Conservation (phyloP, 2,797 vertebrate species). For the Galago senegalensis region DNA sequence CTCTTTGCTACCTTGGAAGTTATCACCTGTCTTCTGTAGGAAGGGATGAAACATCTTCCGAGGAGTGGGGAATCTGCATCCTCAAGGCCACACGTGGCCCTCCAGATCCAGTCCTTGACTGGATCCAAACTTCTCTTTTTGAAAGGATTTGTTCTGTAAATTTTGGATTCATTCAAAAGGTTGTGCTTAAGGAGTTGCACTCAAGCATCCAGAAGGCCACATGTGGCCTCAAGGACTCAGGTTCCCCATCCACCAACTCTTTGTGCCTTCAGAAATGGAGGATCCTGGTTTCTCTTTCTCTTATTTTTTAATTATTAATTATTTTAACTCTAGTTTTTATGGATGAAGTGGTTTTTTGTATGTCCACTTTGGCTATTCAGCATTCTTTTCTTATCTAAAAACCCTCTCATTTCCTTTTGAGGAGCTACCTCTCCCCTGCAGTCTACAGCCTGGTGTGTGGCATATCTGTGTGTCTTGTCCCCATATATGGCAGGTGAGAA, state of each 20-base stretch:
- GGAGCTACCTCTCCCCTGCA: not conserved
- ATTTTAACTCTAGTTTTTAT: not conserved
- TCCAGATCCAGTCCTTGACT: not conserved
- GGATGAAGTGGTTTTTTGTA: not conserved
- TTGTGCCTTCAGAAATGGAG: not conserved
- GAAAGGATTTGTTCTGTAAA: not conserved
- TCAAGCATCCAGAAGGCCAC: not conserved
- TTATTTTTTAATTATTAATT: not conserved
- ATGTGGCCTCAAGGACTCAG: not conserved
- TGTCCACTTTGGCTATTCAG: not conserved
- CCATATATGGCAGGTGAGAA: not conserved
- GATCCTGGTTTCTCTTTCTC: not conserved
- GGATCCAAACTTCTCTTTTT: not conserved
- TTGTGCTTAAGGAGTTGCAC: not conserved
- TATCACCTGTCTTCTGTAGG: not conserved
- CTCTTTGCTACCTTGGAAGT: not conserved
- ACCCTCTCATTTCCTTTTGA: not conserved
- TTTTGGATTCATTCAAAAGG: not conserved
- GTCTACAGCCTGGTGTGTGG: not conserved
- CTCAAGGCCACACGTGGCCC: not conserved
- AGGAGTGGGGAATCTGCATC: not conserved
- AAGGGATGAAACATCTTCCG: not conserved
- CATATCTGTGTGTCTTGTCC: not conserved
- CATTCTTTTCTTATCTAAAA: conserved; percentile 8
- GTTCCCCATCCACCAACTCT: not conserved